phyloP scores from a whole-genome alignment of 2,888 invertebrate species.

The Dorcus parallelipipedus region DNA sequence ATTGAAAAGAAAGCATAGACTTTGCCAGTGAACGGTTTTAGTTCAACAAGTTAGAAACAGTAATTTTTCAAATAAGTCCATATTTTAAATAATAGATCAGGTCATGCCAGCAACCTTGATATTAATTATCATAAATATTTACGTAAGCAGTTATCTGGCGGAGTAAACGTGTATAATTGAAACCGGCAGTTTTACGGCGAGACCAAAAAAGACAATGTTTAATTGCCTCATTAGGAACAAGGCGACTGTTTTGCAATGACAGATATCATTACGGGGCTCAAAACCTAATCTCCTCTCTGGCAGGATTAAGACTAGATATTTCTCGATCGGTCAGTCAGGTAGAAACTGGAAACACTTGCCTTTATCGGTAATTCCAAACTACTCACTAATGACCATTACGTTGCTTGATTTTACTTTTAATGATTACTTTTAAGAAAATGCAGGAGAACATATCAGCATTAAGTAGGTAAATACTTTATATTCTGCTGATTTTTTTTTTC shows the following conservation, averaged over 20 bases:
- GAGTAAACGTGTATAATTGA: constrained; percentile 21
- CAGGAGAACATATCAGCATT: too few relatives aligned
- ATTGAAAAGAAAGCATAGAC: too few relatives aligned
- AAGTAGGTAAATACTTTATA: too few relatives aligned
- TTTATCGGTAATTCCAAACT: too few relatives aligned
- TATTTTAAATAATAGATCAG: too few relatives aligned
- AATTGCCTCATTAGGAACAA: constrained; percentile 25
- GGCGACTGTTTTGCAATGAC: constrained; percentile 22
- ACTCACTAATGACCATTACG: too few relatives aligned
- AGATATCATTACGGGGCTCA: constrained; percentile 14
- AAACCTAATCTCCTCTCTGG: constrained; percentile 15
- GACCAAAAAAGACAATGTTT: constrained; percentile 16
- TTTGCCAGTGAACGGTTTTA: too few relatives aligned
- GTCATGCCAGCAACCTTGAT: not conserved
- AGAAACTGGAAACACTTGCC: not conserved
- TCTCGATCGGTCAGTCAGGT: constrained; percentile 8
- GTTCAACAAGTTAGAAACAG: too few relatives aligned
- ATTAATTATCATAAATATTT: constrained; percentile 23
- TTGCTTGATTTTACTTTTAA: too few relatives aligned
- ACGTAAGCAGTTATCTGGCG: constrained; percentile 17
- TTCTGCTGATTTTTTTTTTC: too few relatives aligned
- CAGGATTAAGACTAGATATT: constrained; percentile 20
- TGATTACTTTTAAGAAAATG: too few relatives aligned
- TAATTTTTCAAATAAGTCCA: too few relatives aligned
- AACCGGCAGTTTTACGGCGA: constrained; percentile 18